Evolutionary conservation across 2,888 invertebrate genomes (phyloP).

Genomic region (Phlogophora meticulosa): DNA sequence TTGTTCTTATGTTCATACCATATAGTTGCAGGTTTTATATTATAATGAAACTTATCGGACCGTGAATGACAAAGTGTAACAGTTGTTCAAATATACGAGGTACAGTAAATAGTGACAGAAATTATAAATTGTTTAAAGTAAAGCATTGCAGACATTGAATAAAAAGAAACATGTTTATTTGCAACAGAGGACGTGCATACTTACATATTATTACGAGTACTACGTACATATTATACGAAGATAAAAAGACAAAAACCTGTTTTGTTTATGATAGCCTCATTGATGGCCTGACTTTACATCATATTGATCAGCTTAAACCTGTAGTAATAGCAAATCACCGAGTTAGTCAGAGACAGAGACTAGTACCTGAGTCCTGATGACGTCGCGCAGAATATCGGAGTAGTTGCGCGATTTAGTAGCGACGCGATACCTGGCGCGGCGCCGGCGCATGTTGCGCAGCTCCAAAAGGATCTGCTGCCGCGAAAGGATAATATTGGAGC

Average conservation of each 20-base stretch:
- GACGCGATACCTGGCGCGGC: conserved; percentile 91
- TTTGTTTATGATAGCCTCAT: too few species aligned
- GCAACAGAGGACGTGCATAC: too few species aligned
- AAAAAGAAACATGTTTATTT: background rate
- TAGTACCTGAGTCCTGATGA: conserved; percentile 91
- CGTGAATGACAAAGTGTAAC: conserved; percentile 12
- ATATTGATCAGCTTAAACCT: background rate
- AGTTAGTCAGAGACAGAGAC: background rate
- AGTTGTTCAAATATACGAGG: conserved; percentile 36
- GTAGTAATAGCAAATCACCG: background rate
- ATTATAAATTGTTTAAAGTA: background rate
- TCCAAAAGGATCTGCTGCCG: conserved; percentile 87
- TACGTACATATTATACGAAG: too few species aligned
- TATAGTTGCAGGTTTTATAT: conserved; percentile 9
- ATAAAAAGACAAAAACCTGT: too few species aligned
- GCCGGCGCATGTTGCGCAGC: conserved; percentile 91
- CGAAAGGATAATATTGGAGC: conserved; percentile 58
- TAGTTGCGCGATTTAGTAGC: conserved; percentile 91
- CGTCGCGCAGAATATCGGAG: conserved; percentile 91
- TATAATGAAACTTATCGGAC: background rate
- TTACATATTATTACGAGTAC: too few species aligned
- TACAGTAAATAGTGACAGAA: conserved; percentile 8
- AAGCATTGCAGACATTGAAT: background rate
- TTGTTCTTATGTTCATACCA: background rate
- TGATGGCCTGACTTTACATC: background rate